These are phyloP conservation scores for human (Homo sapiens) DNA, from an alignment of 2,113 vertebrate genomes.

Conservation along the genomic window DNA sequence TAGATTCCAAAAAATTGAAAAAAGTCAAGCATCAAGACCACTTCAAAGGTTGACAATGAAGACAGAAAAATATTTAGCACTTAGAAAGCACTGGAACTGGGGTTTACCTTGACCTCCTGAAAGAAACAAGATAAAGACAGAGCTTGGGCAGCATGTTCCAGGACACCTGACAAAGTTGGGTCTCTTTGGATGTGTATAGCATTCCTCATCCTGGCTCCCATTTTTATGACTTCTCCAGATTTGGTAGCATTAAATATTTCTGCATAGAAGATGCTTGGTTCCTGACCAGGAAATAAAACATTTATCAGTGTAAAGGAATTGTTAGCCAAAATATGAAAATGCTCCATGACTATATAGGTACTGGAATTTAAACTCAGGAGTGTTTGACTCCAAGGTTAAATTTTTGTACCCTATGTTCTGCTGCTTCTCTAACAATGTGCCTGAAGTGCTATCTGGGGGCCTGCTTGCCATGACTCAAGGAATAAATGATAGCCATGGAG, in stretches of 20 bases:
- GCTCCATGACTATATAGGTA: neutral
- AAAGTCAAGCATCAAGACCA: neutral
- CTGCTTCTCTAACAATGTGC: neutral
- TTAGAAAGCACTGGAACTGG: neutral
- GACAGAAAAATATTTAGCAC: neutral
- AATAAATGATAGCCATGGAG: neutral
- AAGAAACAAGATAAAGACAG: neutral
- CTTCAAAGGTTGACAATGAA: neutral
- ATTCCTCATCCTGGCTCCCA: neutral
- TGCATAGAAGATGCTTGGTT: neutral
- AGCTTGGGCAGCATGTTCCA: neutral
- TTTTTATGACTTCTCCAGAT: neutral
- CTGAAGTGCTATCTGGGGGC: neutral
- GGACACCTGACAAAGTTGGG: neutral
- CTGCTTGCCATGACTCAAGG: neutral
- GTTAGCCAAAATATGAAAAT: neutral
- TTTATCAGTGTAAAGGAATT: neutral
- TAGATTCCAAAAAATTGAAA: neutral
- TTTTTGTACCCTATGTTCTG: neutral
- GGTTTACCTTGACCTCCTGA: neutral
- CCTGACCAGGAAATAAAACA: neutral
- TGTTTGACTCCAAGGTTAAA: neutral
- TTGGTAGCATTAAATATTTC: neutral
- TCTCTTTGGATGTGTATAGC: neutral
- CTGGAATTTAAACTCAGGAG: neutral